These are phyloP conservation scores for Andrena hattorfiana DNA, from an alignment of 2,888 invertebrate species.

Conservation along the genomic window DNA sequence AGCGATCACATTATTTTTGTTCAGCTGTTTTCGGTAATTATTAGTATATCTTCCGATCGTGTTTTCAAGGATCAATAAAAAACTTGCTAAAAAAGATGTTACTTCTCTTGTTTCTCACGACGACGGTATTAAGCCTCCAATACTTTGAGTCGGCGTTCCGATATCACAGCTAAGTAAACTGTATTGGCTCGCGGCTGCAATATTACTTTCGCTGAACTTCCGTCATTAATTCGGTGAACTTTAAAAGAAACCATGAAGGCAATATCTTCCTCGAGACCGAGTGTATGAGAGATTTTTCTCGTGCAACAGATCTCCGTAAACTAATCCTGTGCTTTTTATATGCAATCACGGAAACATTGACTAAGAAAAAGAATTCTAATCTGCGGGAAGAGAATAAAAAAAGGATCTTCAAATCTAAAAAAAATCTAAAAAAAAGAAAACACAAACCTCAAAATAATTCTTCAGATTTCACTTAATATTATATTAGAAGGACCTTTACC, in stretches of 20 bases:
- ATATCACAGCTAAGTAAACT: conserved; percentile 66
- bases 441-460: too few species aligned
- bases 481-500: too few species aligned
- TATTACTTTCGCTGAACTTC: conserved; percentile 71
- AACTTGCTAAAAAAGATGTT: conserved; percentile 29
- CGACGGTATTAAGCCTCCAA: conserved; percentile 39
- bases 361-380: too few species aligned
- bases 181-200: conserved; percentile 53
- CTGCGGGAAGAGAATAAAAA: too few species aligned
- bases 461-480: too few species aligned
- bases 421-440: too few species aligned
- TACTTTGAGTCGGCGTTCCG: conserved; percentile 41
- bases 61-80: conserved; percentile 35
- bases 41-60: conserved; percentile 2
- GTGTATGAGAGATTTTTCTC: background rate
- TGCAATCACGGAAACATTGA: too few species aligned
- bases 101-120: conserved; percentile 42
- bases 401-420: too few species aligned
- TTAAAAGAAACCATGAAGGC: conserved; percentile 58
- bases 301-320: conserved; percentile 39
- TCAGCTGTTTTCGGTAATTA: conserved; percentile 33
- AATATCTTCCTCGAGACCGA: conserved; percentile 61
- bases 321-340: background rate
- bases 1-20: background rate
- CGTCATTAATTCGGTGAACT: conserved; percentile 67